Evolutionary conservation across 2,888 invertebrate species (phyloP).

Genomic region (Baccha elongata): DNA sequence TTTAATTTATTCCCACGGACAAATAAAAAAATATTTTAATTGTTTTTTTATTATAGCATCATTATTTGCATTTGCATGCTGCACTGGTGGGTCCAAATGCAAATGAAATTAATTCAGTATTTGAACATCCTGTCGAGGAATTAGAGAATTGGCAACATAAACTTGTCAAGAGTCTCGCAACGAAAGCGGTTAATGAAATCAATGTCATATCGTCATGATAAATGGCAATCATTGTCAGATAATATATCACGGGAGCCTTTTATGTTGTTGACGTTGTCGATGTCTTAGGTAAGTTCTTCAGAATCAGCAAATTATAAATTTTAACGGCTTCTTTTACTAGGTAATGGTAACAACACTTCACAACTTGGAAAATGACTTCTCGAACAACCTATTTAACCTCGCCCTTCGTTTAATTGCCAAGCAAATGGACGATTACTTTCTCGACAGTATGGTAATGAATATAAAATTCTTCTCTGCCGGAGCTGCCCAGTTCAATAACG

Average conservation of each 20-base stretch:
- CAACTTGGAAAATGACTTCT: slow-evolving; percentile 87
- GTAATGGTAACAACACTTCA: slow-evolving; percentile 84
- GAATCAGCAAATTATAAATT: not conserved
- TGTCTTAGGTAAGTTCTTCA: no score
- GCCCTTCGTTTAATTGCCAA: no score
- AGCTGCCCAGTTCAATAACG: no score
- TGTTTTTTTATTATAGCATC: slow-evolving; percentile 83
- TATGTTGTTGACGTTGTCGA: no score
- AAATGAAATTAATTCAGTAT: slow-evolving; percentile 82
- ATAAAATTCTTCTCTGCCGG: no score
- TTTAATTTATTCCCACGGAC: no score
- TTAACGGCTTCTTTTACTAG: slow-evolving; percentile 62
- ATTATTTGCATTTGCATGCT: slow-evolving; percentile 91
- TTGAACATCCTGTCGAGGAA: slow-evolving; percentile 80
- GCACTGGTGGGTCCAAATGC: slow-evolving; percentile 82
- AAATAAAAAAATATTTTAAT: not conserved
- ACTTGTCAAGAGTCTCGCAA: slow-evolving; percentile 85
- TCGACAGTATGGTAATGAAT: no score
- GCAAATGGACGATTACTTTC: no score
- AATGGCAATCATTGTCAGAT: no score
- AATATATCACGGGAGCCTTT: no score
- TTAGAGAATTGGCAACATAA: slow-evolving; percentile 81
- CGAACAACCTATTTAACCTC: slow-evolving; percentile 88
- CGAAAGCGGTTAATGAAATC: slow-evolving; percentile 91
- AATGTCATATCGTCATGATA: slow-evolving; percentile 90